Evolutionary conservation across 2,797 vertebrate genomes (phyloP).

Genomic region (Enteromius thamalakanensis): DNA sequence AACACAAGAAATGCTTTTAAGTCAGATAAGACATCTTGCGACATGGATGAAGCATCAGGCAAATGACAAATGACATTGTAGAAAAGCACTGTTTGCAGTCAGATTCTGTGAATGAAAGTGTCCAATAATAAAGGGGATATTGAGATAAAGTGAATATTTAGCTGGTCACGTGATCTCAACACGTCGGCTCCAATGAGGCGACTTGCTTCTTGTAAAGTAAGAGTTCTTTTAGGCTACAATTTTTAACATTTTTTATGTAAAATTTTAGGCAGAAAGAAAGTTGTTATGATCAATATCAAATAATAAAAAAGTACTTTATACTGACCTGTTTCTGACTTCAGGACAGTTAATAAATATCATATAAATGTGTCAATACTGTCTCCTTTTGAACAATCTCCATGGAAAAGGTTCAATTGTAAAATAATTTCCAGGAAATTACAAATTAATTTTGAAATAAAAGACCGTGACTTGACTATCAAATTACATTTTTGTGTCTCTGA

Average conservation of each 20-base stretch:
- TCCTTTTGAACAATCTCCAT: not conserved
- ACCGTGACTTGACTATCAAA: constrained; percentile 44
- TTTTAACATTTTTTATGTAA: not conserved
- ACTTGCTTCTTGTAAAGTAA: not conserved
- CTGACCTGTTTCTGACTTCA: not conserved
- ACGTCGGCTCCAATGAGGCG: not conserved
- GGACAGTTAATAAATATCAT: not conserved
- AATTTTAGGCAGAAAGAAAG: too few relatives aligned
- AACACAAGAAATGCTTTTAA: not conserved
- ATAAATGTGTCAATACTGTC: not conserved
- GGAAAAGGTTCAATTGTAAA: constrained; percentile 19
- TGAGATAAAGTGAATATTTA: not conserved
- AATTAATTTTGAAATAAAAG: constrained; percentile 40
- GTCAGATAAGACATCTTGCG: too few relatives aligned
- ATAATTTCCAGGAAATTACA: constrained; percentile 41
- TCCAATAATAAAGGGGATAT: constrained; percentile 2
- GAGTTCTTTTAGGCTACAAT: not conserved
- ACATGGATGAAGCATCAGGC: not conserved
- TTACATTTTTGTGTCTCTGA: constrained; percentile 34
- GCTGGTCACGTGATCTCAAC: not conserved
- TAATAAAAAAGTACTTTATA: not conserved
- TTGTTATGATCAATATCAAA: not conserved
- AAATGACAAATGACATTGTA: not conserved
- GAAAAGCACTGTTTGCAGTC: not conserved
- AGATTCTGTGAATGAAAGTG: not conserved